Percentiles rank a stretch among this genome's conserved stretches.
These are phyloP conservation scores for Agrypnus murinus DNA, from an alignment of 2,888 invertebrate genomes.

Conservation along the genomic window DNA sequence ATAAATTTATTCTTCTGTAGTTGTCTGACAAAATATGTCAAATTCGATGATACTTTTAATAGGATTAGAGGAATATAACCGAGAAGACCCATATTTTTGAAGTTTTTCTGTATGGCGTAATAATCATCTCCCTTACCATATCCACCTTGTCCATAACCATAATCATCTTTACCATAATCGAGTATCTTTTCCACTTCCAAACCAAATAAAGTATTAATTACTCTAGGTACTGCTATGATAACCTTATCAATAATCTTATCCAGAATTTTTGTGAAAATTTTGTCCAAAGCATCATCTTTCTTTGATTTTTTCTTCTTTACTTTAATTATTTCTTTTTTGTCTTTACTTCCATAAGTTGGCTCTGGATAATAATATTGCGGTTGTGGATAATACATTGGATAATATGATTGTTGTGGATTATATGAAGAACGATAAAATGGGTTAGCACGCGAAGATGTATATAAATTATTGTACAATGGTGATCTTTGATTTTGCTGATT, in stretches of 20 bases:
- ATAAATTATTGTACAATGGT: background rate
- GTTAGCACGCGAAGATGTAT: slow-evolving; percentile 28
- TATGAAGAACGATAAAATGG: slow-evolving; percentile 12
- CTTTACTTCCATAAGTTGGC: slow-evolving; percentile 4
- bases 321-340: slow-evolving; percentile 40
- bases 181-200: slow-evolving; percentile 39
- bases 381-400: slow-evolving; percentile 10
- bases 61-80: slow-evolving; percentile 66
- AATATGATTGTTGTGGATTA: slow-evolving; percentile 17
- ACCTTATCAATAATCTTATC: slow-evolving; percentile 63
- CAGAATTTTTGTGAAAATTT: slow-evolving; percentile 64
- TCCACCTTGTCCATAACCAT: slow-evolving; percentile 28
- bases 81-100: slow-evolving; percentile 63
- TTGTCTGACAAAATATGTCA: slow-evolving; percentile 62
- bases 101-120: slow-evolving; percentile 54
- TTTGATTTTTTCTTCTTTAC: slow-evolving; percentile 46
- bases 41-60: slow-evolving; percentile 63
- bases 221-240: slow-evolving; percentile 57
- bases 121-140: slow-evolving; percentile 18
- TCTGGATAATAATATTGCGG: slow-evolving; percentile 11
- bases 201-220: slow-evolving; percentile 63
- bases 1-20: slow-evolving; percentile 66
- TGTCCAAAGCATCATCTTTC: slow-evolving; percentile 60
- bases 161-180: slow-evolving; percentile 30
- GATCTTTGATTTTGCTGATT: slow-evolving; percentile 9